Percentiles rank a stretch among this genome's conserved stretches.
Conservation (phyloP, 2,113 vertebrate genomes). For the Dolichallabes microphthalmus region DNA sequence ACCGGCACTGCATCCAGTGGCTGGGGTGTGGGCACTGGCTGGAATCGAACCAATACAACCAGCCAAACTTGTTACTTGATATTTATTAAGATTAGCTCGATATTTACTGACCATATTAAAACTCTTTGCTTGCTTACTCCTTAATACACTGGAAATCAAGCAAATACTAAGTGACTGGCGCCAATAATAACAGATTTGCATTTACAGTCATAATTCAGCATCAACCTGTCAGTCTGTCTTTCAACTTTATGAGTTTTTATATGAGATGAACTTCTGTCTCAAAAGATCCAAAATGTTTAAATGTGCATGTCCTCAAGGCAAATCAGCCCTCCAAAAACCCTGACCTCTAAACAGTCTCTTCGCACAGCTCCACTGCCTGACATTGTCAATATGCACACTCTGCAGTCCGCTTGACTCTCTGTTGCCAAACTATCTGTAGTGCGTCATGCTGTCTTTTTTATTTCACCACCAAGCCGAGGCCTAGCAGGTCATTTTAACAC, state of each 20-base stretch:
- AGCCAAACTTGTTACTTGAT: too few species aligned
- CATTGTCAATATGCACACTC: slow-evolving; percentile 4
- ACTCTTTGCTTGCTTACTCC: neutral
- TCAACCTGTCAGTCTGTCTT: neutral
- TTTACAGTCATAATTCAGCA: neutral
- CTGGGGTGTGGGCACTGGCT: too few species aligned
- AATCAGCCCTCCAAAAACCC: neutral
- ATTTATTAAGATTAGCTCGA: too few species aligned
- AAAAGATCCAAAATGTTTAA: neutral
- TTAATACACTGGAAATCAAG: neutral
- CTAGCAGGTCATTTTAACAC: slow-evolving; percentile 25
- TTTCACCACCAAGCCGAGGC: slow-evolving; percentile 38
- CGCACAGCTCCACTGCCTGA: neutral
- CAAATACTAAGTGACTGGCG: neutral
- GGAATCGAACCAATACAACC: too few species aligned
- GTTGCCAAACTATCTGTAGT: slow-evolving; percentile 6
- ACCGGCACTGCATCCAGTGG: too few species aligned
- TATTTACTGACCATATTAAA: too few species aligned
- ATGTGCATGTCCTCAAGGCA: neutral
- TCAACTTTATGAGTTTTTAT: neutral
- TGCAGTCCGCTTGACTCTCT: neutral
- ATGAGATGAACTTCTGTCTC: neutral
- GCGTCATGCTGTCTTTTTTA: slow-evolving; percentile 47
- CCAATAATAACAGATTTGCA: neutral
- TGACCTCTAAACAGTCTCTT: slow-evolving; percentile 6